Conservation (phyloP, 2,888 invertebrate species). For the Esperia sulphurella region DNA sequence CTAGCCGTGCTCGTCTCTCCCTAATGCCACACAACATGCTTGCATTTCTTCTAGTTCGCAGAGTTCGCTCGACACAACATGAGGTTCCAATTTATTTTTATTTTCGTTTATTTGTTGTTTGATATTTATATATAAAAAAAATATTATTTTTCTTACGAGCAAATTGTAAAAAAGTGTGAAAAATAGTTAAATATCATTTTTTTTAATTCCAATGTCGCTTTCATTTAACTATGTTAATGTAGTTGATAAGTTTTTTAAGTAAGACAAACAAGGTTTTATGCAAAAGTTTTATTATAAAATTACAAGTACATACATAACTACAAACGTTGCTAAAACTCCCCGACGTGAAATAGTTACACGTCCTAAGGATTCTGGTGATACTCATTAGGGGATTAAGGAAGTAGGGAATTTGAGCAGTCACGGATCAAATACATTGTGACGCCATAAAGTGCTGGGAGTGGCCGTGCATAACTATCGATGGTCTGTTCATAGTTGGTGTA, state of each 20-base stretch:
- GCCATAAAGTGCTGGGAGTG: constrained; percentile 23
- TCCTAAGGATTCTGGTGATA: constrained; percentile 25
- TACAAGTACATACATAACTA: constrained; percentile 59
- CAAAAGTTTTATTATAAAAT: constrained; percentile 66
- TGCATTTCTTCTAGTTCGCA: constrained; percentile 3
- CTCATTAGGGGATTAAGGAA: constrained; percentile 25
- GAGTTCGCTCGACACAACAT: constrained; percentile 12
- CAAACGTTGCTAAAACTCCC: constrained; percentile 43
- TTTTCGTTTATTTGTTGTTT: constrained; percentile 43
- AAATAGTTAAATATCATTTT: constrained; percentile 36
- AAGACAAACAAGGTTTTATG: constrained; percentile 14
- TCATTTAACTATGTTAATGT: constrained; percentile 17
- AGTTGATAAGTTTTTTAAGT: constrained; percentile 19
- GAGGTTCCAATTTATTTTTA: constrained; percentile 33
- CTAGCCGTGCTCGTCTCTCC: constrained; percentile 61
- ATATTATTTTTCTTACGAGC: constrained; percentile 27
- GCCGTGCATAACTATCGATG: constrained; percentile 45
- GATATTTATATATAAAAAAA: constrained; percentile 42
- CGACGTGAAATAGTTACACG: constrained; percentile 27
- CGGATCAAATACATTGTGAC: constrained; percentile 44
- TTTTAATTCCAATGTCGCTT: constrained; percentile 16
- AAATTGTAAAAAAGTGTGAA: constrained; percentile 40
- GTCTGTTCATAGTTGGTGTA: neutral
- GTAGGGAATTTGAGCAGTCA: constrained; percentile 34
- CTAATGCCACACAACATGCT: neutral